Base-by-base conservation (phyloP, 1,140 invertebrate genomes). In the Cylas formicarius region DNA sequence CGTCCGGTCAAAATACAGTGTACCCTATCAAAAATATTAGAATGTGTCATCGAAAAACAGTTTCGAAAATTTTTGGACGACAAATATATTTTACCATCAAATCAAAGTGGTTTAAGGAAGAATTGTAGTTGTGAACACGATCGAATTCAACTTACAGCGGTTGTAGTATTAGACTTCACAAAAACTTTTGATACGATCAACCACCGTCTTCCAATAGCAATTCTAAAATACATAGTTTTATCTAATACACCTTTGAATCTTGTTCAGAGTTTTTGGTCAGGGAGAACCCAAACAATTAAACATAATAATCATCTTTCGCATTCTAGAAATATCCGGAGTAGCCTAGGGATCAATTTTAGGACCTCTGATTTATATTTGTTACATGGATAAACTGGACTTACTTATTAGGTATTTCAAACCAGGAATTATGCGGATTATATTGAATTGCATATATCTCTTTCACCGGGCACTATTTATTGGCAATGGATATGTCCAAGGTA, bases 31-130 rank as follows among this genome's bases (percentile, higher is more conserved):
- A 28, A 28, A 28, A 14, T 28, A 11, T 11, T 28, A n/a, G 27
- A 28, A 28, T 11, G 27, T 4, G 27, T 28, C 11, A 28, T 28
- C n/a, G 27, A 28, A 11, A 28, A 11, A 28, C 27, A 28, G 27
- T 28, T 28, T 11, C 27, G 27, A 5, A 5, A 11, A 28, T 14
- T 11, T 28, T 28, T 28, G 27, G n/a, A 28, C 11, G 5, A 2
- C 11, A 28, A 28, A 11, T 11, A 28, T 11, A n/a, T 28, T 11
- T 11, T 28, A 4, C 27, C 27, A 11, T n/a, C 11, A 5, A 28
- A 11, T 28, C 27, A 28, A 14, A 11, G n/a, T 14, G 27, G 27
- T 11, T 28, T 28, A 11, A 28, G 27, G 16, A 5, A n/a, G 11
- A 14, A 14, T 5, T 14, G 16, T 14, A 28, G 27, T 14, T 28